Evolutionary conservation across 2,888 invertebrate genomes (phyloP).

Genomic region (Dichetophora obliterata): DNA sequence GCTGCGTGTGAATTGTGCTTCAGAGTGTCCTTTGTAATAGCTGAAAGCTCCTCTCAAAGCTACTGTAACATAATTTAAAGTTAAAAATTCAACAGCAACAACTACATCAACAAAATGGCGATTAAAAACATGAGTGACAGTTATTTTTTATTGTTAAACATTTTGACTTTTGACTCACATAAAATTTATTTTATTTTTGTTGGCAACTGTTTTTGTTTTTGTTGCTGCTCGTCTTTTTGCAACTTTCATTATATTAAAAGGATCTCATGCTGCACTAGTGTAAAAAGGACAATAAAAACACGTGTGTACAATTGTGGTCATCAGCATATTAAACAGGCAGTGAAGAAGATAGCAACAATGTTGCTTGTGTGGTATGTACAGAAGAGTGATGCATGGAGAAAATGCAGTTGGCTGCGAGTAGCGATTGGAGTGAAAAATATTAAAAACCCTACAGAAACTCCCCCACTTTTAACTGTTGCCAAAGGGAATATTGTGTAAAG

Average conservation of each 20-base stretch:
- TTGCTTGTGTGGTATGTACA: not conserved
- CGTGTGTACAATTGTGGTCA: conserved; percentile 18
- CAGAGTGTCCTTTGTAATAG: not conserved
- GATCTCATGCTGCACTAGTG: not conserved
- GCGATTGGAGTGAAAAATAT: too few species aligned
- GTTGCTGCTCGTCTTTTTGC: conserved; percentile 14
- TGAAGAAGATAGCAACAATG: not conserved
- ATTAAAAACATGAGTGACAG: conserved; percentile 22
- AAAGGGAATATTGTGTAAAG: too few species aligned
- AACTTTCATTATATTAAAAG: conserved; percentile 34
- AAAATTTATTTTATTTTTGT: not conserved
- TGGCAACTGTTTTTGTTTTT: not conserved
- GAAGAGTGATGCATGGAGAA: not conserved
- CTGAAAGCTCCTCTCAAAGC: too few species aligned
- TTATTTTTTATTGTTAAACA: conserved; percentile 11
- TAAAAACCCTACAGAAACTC: too few species aligned
- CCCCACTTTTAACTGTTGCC: too few species aligned
- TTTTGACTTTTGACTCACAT: conserved; percentile 22
- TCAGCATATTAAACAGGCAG: conserved; percentile 21
- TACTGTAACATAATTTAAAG: not conserved
- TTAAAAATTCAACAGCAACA: not conserved
- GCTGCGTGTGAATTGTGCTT: not conserved
- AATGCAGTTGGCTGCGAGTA: not conserved
- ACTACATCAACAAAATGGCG: conserved; percentile 11
- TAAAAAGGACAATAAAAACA: conserved; percentile 16